Evolutionary conservation across 2,888 invertebrate species (phyloP).

Genomic region (Argynnis bischoffii): DNA sequence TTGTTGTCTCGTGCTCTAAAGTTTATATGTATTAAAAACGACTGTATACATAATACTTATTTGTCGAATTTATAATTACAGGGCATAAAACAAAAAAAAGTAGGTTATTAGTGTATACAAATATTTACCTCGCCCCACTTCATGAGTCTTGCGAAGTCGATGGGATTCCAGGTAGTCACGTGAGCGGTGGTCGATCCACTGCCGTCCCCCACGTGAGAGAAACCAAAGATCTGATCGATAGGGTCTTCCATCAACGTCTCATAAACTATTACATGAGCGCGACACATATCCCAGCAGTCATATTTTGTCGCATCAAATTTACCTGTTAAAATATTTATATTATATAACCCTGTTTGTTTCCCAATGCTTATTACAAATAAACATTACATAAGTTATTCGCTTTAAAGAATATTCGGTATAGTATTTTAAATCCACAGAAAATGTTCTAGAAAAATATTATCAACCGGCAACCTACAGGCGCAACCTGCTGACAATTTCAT

Average conservation of each 20-base stretch:
- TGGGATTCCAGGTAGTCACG: slow-evolving; percentile 87
- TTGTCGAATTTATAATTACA: slow-evolving; percentile 5
- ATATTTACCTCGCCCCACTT: slow-evolving; percentile 88
- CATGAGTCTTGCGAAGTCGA: slow-evolving; percentile 86
- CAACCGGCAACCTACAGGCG: background rate
- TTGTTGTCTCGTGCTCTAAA: no score
- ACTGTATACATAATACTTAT: no score
- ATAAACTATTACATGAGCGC: slow-evolving; percentile 86
- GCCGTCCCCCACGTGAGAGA: slow-evolving; percentile 88
- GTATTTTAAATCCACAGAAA: background rate
- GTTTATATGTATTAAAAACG: no score
- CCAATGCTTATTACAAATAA: no score
- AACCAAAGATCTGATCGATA: slow-evolving; percentile 88
- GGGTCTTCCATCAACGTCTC: slow-evolving; percentile 90
- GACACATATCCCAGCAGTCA: slow-evolving; percentile 86
- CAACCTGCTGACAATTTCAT: background rate
- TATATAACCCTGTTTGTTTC: no score
- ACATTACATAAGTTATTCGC: slow-evolving; percentile 1
- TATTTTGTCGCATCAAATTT: slow-evolving; percentile 86
- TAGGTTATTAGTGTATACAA: background rate
- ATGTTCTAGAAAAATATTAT: slow-evolving; percentile 2
- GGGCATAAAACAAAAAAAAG: slow-evolving; percentile 9
- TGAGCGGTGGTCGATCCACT: slow-evolving; percentile 84
- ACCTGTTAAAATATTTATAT: slow-evolving; percentile 60
- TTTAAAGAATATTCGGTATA: background rate